phyloP scores from a whole-genome alignment of 2,888 invertebrate genomes.

The Galerucella pusilla region DNA sequence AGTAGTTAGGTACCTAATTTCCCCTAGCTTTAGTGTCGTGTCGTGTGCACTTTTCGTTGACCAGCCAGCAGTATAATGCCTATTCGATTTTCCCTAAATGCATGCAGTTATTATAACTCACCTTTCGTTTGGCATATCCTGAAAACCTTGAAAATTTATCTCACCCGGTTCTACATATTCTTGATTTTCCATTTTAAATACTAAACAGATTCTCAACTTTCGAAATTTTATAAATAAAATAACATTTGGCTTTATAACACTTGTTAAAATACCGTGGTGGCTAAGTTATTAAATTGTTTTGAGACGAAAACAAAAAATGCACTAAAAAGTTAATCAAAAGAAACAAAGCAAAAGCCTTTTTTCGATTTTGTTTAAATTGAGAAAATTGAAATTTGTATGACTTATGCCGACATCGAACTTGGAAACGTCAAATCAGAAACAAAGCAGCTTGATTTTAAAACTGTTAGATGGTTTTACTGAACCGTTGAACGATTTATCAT shows the following conservation, averaged over 20 bases:
- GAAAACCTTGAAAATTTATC: slow-evolving; percentile 41
- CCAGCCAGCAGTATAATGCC: not conserved
- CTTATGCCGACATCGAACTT: not conserved
- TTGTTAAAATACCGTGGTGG: slow-evolving; percentile 10
- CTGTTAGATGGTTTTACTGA: not conserved
- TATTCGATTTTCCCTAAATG: not conserved
- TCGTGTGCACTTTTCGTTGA: no score
- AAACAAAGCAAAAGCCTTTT: slow-evolving; percentile 26
- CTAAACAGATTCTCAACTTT: not conserved
- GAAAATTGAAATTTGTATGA: slow-evolving; percentile 28
- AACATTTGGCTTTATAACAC: not conserved
- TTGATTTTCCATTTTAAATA: slow-evolving; percentile 32
- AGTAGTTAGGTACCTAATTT: no score
- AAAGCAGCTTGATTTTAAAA: not conserved
- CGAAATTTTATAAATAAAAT: not conserved
- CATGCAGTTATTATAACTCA: slow-evolving; percentile 21
- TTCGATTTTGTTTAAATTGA: slow-evolving; percentile 40
- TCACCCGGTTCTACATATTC: slow-evolving; percentile 41
- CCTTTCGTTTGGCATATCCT: slow-evolving; percentile 39
- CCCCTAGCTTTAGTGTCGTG: no score
- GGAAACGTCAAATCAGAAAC: not conserved
- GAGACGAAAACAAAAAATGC: slow-evolving; percentile 20
- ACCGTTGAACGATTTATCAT: not conserved
- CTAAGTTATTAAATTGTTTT: slow-evolving; percentile 19
- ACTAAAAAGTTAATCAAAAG: slow-evolving; percentile 10